phyloP scores from a whole-genome alignment of 2,113 vertebrate genomes.

The Phalacrocorax brasilianus region DNA sequence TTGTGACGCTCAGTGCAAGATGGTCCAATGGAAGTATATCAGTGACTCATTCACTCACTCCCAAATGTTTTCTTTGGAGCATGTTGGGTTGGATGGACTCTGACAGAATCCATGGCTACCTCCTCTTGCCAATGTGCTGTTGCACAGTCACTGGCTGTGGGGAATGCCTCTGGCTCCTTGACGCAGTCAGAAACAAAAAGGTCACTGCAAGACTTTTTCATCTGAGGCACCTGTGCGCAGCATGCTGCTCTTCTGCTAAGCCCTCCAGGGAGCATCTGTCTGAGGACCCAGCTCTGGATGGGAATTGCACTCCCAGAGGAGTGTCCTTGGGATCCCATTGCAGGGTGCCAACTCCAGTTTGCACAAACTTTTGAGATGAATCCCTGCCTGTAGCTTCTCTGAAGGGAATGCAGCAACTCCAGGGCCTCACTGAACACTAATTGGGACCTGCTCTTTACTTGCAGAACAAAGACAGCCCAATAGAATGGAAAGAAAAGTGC shows the following conservation, averaged over 20 bases:
- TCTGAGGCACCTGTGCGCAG: too few species aligned
- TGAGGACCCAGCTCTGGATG: neutral
- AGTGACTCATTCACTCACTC: neutral
- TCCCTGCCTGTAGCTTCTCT: neutral
- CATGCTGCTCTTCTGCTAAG: neutral
- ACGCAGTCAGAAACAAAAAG: neutral
- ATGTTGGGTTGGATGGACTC: neutral
- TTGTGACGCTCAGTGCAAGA: neutral
- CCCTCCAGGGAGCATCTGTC: neutral
- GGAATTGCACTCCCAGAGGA: neutral
- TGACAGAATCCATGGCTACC: neutral
- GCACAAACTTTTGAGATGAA: neutral
- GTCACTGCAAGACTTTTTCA: neutral
- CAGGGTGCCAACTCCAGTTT: neutral
- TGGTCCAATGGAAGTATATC: neutral
- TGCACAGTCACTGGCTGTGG: neutral
- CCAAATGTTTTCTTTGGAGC: neutral
- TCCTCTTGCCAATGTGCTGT: neutral
- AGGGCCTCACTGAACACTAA: neutral
- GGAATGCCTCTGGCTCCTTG: neutral
- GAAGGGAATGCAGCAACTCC: neutral
- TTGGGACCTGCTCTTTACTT: neutral
- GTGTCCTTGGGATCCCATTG: neutral
- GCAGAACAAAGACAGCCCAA: neutral
- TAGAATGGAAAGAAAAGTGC: neutral